These are phyloP conservation scores for Deroptyus accipitrinus DNA, from an alignment of 2,113 vertebrate genomes.

Conservation along the genomic window DNA sequence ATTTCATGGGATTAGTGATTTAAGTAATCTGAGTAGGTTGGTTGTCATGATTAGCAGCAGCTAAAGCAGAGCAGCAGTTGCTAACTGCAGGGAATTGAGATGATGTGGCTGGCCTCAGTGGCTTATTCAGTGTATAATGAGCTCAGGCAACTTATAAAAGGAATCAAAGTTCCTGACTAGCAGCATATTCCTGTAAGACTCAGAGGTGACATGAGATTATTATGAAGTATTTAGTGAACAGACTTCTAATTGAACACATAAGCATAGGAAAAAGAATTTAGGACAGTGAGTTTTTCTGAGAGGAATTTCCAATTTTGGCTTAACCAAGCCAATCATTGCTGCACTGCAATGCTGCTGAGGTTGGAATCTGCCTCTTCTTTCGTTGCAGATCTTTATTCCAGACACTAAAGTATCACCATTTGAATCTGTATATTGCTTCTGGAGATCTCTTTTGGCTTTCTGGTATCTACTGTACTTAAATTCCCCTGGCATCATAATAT, in stretches of 20 bases:
- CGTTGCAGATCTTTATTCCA: background rate
- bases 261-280: background rate
- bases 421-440: background rate
- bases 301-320: background rate
- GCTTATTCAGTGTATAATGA: background rate
- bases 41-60: background rate
- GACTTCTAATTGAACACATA: background rate
- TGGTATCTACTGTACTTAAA: background rate
- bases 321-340: background rate
- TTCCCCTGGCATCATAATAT: background rate
- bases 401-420: background rate
- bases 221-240: background rate
- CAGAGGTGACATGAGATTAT: background rate
- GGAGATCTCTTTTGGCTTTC: background rate
- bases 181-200: background rate
- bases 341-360: background rate
- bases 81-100: background rate
- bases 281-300: background rate
- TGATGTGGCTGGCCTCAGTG: background rate
- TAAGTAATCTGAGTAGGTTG: background rate
- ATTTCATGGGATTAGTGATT: background rate
- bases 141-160: background rate
- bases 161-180: background rate
- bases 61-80: conserved; percentile 3
- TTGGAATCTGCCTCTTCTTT: background rate